Base-by-base conservation (phyloP, 2,113 vertebrate species). In the human (Homo sapiens) region DNA sequence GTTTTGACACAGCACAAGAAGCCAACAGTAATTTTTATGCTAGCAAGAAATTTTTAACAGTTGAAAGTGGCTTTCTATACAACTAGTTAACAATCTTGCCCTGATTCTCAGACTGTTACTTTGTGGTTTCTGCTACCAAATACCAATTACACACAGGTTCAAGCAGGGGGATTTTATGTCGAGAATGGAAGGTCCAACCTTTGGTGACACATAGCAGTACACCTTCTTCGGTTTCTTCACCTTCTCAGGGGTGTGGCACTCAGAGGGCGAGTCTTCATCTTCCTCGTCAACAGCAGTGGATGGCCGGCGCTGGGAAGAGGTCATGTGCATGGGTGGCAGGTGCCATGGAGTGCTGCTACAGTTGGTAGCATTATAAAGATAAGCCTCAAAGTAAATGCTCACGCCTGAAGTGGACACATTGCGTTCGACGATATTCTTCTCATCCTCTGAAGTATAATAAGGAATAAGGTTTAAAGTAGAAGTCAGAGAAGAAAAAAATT, bases 151-250 rank as follows among this genome's bases (percentile, higher is more conserved):
- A 66, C 43, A 27, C 30, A 92, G 27, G 66, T n/a, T 85, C 1
- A 23, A 35, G 40, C 18, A 61, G 13, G 9, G 50, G 25, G 57
- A 22, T 38, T 55, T 40, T n/a, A 73, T 90, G 38, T 52, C 76
- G 96, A 83, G 68, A 84, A 82, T 6, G 35, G 52, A 78, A n/a
- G 40, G 2, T 43, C 96, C 86, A 98, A 99, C 99, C 99, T 99
- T 99, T 98, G 99, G 99, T 97, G 99, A 99, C 98, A 99, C 99
- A 90, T 99, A 99, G 98, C 99, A 99, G 97, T 99, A 99, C 92
- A 99, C 99, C 98, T 99, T 99, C 99, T 99, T 99, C 91, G 99
- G 99, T 98, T 99, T 99, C 99, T 99, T 99, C 98, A 99, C 98
- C 97, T 99, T 99, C 98, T 99, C 99, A 20, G 99, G 98, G 89